Conservation (phyloP, 2,113 vertebrate species). For the Microcebus ravelobensis region DNA sequence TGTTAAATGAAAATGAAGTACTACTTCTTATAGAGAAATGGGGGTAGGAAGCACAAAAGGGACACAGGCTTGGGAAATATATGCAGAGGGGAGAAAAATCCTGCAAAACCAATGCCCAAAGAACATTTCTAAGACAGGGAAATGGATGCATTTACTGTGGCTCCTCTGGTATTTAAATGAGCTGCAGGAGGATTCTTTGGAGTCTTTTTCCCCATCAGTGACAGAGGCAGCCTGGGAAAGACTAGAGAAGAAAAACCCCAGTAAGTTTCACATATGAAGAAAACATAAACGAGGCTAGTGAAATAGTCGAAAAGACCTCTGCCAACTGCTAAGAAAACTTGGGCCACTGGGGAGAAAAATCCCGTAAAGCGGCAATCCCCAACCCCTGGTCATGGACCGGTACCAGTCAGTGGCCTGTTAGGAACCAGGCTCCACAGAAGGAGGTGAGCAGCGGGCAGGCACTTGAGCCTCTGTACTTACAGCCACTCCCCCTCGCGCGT, state of each 20-base stretch:
- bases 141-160: background rate
- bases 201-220: background rate
- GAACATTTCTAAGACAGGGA: background rate
- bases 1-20: background rate
- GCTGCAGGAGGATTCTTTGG: background rate
- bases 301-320: background rate
- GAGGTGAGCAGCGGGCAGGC: no score
- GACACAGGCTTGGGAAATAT: background rate
- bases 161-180: conserved; percentile 16
- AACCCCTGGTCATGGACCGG: no score
- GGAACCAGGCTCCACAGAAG: no score
- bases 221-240: background rate
- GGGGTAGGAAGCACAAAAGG: background rate
- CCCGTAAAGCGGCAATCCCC: accelerated
- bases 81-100: background rate
- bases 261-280: conserved; percentile 56
- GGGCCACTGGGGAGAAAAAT: conserved; percentile 7
- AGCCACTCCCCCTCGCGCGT: no score
- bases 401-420: no score
- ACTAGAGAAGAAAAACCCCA: background rate
- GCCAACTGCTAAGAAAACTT: background rate
- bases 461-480: no score
- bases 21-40: background rate
- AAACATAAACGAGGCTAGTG: background rate
- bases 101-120: background rate